Evolutionary conservation across 2,113 vertebrate genomes (phyloP), one percentile per base, ranked within the genome.

Genomic region (Xiphophorus maculatus): DNA sequence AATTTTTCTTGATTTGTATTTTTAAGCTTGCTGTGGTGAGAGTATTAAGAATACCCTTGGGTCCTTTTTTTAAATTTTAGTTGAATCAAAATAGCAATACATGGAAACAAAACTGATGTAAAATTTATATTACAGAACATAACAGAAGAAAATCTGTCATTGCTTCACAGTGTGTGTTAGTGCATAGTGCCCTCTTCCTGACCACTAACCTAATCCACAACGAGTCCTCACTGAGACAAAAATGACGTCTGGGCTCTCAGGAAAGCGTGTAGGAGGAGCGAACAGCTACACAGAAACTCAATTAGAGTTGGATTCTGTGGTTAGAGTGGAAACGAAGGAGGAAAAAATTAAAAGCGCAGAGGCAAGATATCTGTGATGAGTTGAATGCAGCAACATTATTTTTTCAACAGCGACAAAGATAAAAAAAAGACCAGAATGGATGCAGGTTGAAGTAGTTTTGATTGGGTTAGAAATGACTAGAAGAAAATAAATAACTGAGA

Each of bases 231-330:
- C 30, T 68, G 81, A 75, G 66, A 73, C 51, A 8, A 30, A 44
- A 10, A 76, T 30, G 30, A 76, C 28, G 68, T 77, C 63, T 44
- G 66, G 42, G 63, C 79, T 81, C 77, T 87, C 81, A 33, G 35
- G 75, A 81, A 84, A 61, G 67, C 64, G 60, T 51, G 68, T 33
- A 61, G 67, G 72, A 32, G 54, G 37, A 81, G 74, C n/a, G 22
- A 74, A 54, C 67, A 61, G 74, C 63, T 63, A 92, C 91, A 91
- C 67, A 86, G 66, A 92, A 91, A 90, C 79, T 85, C 85, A 91
- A 88, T 92, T 92, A 92, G 58, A 30, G 82, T 74, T 76, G 69
- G 79, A 73, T 35, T 86, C 64, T 87, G 82, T 69, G 84, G 84
- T 84, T 67, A 37, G 72, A 51, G 32, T 15, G 48, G 66, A 70